These are phyloP conservation scores for Piprites chloris DNA, from an alignment of 2,113 vertebrate genomes.

Conservation along the genomic window DNA sequence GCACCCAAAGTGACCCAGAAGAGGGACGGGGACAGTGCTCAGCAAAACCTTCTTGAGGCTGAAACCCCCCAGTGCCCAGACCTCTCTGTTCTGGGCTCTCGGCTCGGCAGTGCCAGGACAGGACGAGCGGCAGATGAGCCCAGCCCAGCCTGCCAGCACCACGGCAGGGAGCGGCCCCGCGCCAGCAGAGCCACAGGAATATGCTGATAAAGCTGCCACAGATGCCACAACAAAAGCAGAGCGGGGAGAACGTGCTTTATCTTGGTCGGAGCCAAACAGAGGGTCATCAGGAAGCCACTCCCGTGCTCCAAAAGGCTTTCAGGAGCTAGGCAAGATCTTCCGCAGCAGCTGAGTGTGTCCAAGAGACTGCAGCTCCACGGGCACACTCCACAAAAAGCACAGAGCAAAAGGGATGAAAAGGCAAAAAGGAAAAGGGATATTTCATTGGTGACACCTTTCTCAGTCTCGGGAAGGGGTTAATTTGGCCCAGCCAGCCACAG, in stretches of 20 bases:
- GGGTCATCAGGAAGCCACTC: background rate
- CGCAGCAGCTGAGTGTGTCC: fast-evolving
- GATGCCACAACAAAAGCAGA: background rate
- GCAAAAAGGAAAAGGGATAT: background rate
- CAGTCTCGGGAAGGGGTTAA: background rate
- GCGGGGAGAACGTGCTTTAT: background rate
- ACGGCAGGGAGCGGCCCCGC: background rate
- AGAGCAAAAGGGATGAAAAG: background rate
- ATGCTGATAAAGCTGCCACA: background rate
- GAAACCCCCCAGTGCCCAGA: background rate
- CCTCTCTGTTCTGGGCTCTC: background rate
- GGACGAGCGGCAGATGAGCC: background rate
- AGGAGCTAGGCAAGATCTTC: background rate
- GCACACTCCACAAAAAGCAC: background rate
- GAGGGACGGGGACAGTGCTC: background rate
- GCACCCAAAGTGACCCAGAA: background rate
- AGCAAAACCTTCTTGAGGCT: background rate
- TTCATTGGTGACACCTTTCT: background rate
- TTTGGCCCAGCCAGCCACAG: background rate
- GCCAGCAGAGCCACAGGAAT: background rate
- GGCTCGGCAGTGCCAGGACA: background rate
- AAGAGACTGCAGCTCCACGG: background rate
- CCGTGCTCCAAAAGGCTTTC: background rate
- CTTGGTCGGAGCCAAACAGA: background rate
- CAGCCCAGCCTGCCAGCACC: background rate